Base-by-base conservation (phyloP, 1,140 invertebrate genomes). In the Drosophila persimilis region DNA sequence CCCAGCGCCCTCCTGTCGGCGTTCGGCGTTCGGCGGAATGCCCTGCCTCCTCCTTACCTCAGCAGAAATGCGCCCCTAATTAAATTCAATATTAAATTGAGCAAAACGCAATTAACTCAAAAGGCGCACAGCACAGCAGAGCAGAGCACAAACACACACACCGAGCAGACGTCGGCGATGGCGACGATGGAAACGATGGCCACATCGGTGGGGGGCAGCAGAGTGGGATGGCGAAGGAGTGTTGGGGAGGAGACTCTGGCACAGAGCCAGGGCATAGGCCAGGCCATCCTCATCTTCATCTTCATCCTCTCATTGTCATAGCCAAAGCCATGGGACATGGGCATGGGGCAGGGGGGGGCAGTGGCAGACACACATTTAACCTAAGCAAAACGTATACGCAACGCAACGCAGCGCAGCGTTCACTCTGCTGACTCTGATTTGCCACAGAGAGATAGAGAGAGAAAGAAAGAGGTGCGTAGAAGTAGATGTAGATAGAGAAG, bases 1-100 rank as follows among this genome's bases (percentile, higher is more conserved):
- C 58, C 17, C 17, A 22, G 6, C 46, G 5, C n/a, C 48, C n/a
- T 39, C 11, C 35, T 39, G 35, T 39, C 11, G 11, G 35, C 35
- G 11, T 5, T 39, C 35, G 11, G 11, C 35, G 35, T 11, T 9
- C 9, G 3, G 3, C 11, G 4, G 35, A 17, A 2, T 24, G 9
- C 45, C 8, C 44, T 44, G 47, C 53, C 61, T 11, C 70, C 66
- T 58, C 58, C 73, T 80, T 81, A 83, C 79, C 80, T 73, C 51
- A 69, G 78, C 63, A 83, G 79, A 88, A 88, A 88, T 88, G 83
- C 72, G 79, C 84, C 73, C 81, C 84, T 83, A 89, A 89, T 89
- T 89, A 89, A 89, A 89, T 89, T 89, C 84, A 89, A 89, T 89
- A 89, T 89, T 89, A 89, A 89, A 89, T 89, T 89, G 84, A 89